Percentiles rank a stretch among this genome's conserved stretches.
phyloP scores from a whole-genome alignment of 2,888 invertebrate genomes.

The Tiphia femorata region DNA sequence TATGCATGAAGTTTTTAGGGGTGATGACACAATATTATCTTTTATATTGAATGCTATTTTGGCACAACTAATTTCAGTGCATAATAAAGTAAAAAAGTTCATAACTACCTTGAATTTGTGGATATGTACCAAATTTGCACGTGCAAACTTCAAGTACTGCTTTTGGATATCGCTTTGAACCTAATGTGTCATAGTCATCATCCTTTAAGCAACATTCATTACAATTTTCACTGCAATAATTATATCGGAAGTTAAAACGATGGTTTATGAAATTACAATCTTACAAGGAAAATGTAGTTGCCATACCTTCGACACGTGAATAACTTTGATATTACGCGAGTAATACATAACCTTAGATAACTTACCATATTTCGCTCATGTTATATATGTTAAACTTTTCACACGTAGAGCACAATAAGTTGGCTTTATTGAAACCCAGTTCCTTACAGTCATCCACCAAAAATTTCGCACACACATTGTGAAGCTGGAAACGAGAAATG shows the following conservation, averaged over 20 bases:
- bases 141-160: constrained; percentile 97
- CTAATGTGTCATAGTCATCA: constrained; percentile 74
- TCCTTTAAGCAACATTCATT: constrained; percentile 86
- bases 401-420: constrained; percentile 90
- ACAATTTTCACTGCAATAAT: constrained; percentile 74
- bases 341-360: constrained; percentile 12
- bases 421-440: constrained; percentile 88
- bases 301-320: no score
- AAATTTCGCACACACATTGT: constrained; percentile 71
- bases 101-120: constrained; percentile 87
- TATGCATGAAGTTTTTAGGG: no score
- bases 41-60: not conserved
- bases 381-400: constrained; percentile 84
- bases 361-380: constrained; percentile 75
- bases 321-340: not conserved
- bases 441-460: constrained; percentile 86
- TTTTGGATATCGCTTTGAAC: constrained; percentile 84
- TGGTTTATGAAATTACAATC: no score
- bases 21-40: no score
- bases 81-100: not conserved
- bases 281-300: no score
- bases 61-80: not conserved
- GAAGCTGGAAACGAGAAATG: constrained; percentile 20
- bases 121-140: constrained; percentile 98
- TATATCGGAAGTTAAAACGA: no score